These are phyloP conservation scores for Siniperca knerii DNA, from an alignment of 2,113 vertebrate species.

Conservation along the genomic window DNA sequence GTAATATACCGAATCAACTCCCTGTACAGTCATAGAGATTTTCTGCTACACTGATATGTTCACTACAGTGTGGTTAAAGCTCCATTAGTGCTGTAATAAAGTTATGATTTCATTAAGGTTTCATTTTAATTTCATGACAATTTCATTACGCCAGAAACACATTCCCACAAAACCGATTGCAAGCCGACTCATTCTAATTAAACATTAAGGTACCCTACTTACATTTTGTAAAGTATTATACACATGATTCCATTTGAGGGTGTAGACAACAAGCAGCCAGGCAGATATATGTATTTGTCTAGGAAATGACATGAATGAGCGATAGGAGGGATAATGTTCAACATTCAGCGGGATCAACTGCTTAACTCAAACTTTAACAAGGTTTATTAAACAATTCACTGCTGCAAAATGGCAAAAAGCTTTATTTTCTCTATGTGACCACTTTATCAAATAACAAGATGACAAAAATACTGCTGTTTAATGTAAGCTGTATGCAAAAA, in stretches of 20 bases:
- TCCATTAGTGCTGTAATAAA: constrained; percentile 43
- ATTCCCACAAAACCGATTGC: constrained; percentile 20
- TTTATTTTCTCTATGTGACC: neutral
- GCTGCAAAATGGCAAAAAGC: neutral
- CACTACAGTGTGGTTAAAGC: constrained; percentile 26
- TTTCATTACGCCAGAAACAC: constrained; percentile 11
- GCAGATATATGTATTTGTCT: constrained; percentile 7
- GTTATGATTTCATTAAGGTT: constrained; percentile 47
- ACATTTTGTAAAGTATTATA: constrained; percentile 15
- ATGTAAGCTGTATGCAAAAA: too few relatives aligned
- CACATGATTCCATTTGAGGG: constrained; percentile 11
- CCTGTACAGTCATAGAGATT: neutral
- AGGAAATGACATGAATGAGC: neutral
- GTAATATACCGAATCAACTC: constrained; percentile 16
- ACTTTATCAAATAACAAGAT: neutral
- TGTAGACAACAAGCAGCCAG: neutral
- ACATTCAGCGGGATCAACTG: too few relatives aligned
- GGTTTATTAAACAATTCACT: neutral
- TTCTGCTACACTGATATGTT: constrained; percentile 14
- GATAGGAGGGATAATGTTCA: too few relatives aligned
- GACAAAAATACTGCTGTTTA: too few relatives aligned
- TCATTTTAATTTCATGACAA: constrained; percentile 27
- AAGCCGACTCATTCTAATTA: constrained; percentile 24
- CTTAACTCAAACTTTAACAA: too few relatives aligned
- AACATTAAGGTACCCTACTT: constrained; percentile 29